Percentiles rank a stretch among this genome's conserved stretches.
Conservation (phyloP, 1,140 invertebrate species). For the Drosophila aff. region DNA sequence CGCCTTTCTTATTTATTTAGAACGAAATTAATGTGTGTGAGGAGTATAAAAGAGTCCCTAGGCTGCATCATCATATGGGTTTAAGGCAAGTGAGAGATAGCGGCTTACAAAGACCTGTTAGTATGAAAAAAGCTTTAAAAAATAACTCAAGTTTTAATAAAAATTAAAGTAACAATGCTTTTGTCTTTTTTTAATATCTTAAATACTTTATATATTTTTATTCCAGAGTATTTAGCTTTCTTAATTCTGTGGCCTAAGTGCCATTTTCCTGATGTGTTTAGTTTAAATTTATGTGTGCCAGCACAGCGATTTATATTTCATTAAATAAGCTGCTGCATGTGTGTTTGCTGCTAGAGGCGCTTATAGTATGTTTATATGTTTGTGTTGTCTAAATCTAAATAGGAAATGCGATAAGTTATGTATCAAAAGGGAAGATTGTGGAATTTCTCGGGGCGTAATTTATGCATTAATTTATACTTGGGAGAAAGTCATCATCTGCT, state of each 20-base stretch:
- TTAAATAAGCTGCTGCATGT: constrained; percentile 64
- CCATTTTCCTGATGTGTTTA: constrained; percentile 7
- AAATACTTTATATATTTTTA: neutral
- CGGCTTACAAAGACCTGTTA: neutral
- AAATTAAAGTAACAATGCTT: neutral
- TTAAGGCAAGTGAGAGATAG: neutral
- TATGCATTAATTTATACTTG: constrained; percentile 76
- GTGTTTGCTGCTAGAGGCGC: neutral
- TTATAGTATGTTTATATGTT: constrained; percentile 9
- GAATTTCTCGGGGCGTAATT: constrained; percentile 65
- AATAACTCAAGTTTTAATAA: neutral
- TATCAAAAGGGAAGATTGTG: constrained; percentile 17
- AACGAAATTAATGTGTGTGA: constrained; percentile 58
- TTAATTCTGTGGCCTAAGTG: neutral
- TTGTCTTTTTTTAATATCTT: neutral
- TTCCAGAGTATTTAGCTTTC: constrained; percentile 1
- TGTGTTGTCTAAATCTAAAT: constrained; percentile 56
- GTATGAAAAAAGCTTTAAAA: neutral
- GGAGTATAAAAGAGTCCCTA: constrained; percentile 7
- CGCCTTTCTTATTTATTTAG: constrained; percentile 71
- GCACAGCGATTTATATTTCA: constrained; percentile 76
- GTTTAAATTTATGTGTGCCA: constrained; percentile 70
- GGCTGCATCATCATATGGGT: constrained; percentile 1
- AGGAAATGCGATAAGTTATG: constrained; percentile 78
- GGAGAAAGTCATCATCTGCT: constrained; percentile 11